phyloP scores from a whole-genome alignment of 2,888 invertebrate genomes.

The Agriotes lineatus region DNA sequence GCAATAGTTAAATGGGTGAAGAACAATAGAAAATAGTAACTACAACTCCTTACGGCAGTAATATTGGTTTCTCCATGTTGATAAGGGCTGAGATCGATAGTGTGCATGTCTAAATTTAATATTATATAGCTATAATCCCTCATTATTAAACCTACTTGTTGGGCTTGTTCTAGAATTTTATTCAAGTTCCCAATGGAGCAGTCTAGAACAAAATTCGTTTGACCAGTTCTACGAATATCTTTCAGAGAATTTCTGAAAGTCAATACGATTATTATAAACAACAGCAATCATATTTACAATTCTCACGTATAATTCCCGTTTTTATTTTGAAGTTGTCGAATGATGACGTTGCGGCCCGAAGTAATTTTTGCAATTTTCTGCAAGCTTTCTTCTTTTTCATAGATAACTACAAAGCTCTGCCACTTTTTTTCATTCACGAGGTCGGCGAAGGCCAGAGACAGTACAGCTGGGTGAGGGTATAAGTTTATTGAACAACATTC shows the following conservation, averaged over 20 bases:
- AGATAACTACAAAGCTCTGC: constrained; percentile 89
- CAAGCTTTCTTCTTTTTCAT: constrained; percentile 72
- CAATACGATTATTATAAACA: background rate
- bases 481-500: constrained; percentile 34
- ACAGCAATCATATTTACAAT: too few relatives aligned
- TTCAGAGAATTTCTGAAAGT: constrained; percentile 22
- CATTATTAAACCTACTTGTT: constrained; percentile 74
- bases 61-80: constrained; percentile 73
- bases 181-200: constrained; percentile 66
- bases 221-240: constrained; percentile 58
- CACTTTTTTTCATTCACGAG: constrained; percentile 82
- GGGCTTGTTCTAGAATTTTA: constrained; percentile 69
- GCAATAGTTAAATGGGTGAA: too few relatives aligned
- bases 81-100: constrained; percentile 70
- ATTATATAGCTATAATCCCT: constrained; percentile 70
- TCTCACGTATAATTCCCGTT: constrained; percentile 69
- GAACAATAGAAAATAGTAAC: too few relatives aligned
- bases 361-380: constrained; percentile 68
- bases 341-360: constrained; percentile 62
- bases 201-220: constrained; percentile 69
- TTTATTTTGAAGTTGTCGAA: constrained; percentile 65
- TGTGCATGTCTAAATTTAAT: constrained; percentile 72
- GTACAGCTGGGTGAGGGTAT: constrained; percentile 33
- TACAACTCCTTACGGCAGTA: constrained; percentile 67
- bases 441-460: constrained; percentile 73